Evolutionary conservation across 2,113 vertebrate genomes (phyloP).

Genomic region (Syngnathus typhle): DNA sequence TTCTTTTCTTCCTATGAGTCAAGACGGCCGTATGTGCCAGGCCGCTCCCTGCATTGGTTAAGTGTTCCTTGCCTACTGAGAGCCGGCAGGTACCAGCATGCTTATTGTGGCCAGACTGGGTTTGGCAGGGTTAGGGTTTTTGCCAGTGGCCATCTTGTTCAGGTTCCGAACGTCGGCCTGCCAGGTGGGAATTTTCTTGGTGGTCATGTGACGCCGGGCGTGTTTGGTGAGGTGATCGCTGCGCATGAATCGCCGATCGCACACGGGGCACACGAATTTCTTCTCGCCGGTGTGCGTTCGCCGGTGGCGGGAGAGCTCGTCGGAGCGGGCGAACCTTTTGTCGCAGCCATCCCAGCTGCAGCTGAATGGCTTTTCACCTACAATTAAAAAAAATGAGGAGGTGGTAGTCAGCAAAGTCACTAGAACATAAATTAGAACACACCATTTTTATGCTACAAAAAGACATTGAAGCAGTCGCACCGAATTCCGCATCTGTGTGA

Average conservation of each 20-base stretch:
- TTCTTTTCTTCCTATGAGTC: constrained; percentile 51
- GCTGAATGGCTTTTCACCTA: constrained; percentile 96
- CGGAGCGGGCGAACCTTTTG: constrained; percentile 92
- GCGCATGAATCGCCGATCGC: constrained; percentile 95
- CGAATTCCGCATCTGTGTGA: constrained; percentile 8
- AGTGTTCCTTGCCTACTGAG: constrained; percentile 54
- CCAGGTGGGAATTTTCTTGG: constrained; percentile 91
- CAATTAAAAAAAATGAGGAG: constrained; percentile 1
- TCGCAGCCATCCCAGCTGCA: constrained; percentile 96
- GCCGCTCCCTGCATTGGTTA: constrained; percentile 46
- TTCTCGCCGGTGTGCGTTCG: constrained; percentile 96
- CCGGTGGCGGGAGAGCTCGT: constrained; percentile 92
- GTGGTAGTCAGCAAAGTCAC: constrained; percentile 40
- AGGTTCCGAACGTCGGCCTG: constrained; percentile 83
- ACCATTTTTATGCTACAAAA: neutral
- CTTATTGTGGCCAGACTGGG: constrained; percentile 63
- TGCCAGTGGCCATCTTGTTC: constrained; percentile 70
- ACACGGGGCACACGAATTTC: constrained; percentile 89
- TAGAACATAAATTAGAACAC: too few relatives aligned
- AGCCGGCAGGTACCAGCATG: constrained; percentile 71
- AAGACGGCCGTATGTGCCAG: constrained; percentile 59
- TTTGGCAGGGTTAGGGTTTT: constrained; percentile 56
- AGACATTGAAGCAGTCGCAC: constrained; percentile 3
- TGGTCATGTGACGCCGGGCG: constrained; percentile 85
- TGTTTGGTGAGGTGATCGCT: constrained; percentile 97